Conservation (phyloP, 2,888 invertebrate species). For the Syrphus vitripennis region DNA sequence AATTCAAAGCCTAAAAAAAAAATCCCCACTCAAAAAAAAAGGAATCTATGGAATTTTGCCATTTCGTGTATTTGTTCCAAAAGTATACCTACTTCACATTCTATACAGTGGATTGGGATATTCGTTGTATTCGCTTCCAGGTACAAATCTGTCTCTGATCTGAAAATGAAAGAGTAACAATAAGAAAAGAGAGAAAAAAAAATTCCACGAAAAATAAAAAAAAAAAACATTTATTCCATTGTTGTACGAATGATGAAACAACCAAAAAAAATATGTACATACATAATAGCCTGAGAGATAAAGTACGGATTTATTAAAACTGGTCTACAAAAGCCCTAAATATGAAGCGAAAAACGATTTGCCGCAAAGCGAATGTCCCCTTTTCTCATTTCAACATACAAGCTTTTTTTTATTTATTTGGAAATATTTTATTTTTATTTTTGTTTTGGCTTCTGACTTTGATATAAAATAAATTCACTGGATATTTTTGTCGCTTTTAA, state of each 20-base stretch:
- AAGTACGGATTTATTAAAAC: constrained; percentile 13
- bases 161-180: constrained; percentile 16
- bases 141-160: constrained; percentile 39
- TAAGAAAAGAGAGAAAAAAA: neutral
- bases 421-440: neutral
- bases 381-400: neutral
- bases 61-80: neutral
- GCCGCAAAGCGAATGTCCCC: neutral
- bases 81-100: neutral
- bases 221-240: neutral
- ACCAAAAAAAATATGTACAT: neutral
- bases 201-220: neutral
- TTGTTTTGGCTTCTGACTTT: neutral
- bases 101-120: neutral
- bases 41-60: neutral
- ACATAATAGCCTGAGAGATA: neutral
- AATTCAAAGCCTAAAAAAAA: neutral
- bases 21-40: neutral
- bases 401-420: too few relatives aligned
- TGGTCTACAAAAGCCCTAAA: constrained; percentile 8
- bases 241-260: neutral
- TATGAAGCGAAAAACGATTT: neutral
- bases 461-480: neutral
- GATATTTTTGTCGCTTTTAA: neutral
- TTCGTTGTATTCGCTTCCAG: constrained; percentile 44